These are phyloP conservation scores for Empidonax traillii DNA, from an alignment of 2,113 vertebrate genomes.

Conservation along the genomic window DNA sequence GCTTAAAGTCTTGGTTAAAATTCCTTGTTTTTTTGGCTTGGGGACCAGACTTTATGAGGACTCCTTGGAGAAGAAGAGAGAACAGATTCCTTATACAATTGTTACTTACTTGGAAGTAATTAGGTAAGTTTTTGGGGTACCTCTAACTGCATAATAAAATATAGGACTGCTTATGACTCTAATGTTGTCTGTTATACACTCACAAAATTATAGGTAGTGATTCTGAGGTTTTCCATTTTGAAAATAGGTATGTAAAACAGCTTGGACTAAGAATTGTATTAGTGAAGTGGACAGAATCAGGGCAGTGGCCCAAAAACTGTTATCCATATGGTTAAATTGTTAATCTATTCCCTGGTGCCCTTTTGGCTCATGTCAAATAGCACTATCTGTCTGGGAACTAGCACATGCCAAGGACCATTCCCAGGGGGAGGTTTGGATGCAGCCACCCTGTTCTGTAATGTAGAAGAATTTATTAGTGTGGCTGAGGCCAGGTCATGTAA, in stretches of 20 bases:
- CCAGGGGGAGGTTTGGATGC: background rate
- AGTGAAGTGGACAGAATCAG: background rate
- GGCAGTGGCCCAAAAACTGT: background rate
- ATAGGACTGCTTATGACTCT: background rate
- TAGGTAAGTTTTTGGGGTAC: background rate
- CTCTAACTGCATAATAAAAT: background rate
- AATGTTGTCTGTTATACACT: background rate
- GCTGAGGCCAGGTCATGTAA: background rate
- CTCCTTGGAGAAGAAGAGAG: background rate
- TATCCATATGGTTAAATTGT: background rate
- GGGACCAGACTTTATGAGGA: background rate
- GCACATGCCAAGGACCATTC: background rate
- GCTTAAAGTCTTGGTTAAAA: background rate
- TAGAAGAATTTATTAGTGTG: background rate
- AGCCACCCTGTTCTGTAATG: background rate
- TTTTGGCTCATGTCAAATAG: background rate
- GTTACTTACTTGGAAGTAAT: background rate
- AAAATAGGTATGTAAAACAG: background rate
- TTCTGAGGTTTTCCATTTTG: background rate
- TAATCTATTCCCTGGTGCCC: background rate
- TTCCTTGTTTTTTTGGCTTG: background rate
- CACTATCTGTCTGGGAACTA: background rate
- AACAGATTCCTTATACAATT: background rate
- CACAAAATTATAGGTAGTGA: background rate
- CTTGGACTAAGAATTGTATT: background rate